Conservation (phyloP, 2,888 invertebrate species). For the Cantharis lateralis region DNA sequence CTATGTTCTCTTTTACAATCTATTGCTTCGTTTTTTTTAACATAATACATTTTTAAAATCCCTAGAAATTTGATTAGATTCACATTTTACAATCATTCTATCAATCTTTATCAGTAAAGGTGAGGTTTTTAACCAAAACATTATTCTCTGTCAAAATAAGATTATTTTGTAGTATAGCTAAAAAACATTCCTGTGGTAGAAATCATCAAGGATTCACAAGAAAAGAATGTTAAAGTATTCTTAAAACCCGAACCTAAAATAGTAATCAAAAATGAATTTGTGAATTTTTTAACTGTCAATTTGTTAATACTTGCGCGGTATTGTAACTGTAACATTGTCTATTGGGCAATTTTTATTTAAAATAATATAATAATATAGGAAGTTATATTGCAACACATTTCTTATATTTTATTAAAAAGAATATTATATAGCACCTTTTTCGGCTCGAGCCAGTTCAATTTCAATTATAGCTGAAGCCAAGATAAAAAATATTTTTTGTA, state of each 20-base stretch:
- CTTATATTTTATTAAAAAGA: background rate
- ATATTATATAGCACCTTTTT: background rate
- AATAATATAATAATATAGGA: background rate
- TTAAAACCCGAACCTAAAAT: background rate
- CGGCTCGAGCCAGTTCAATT: background rate
- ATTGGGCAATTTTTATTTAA: background rate
- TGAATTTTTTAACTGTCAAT: background rate
- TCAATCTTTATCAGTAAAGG: background rate
- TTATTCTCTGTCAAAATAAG: background rate
- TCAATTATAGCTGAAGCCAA: background rate
- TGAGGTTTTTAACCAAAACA: background rate
- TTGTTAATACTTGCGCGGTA: background rate
- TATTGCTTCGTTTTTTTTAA: background rate
- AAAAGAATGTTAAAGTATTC: background rate
- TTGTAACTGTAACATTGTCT: background rate
- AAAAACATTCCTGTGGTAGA: background rate
- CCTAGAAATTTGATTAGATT: background rate
- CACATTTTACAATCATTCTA: background rate
- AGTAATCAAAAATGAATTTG: background rate
- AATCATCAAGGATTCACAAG: background rate
- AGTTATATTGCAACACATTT: background rate
- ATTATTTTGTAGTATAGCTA: background rate
- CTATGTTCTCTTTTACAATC: background rate
- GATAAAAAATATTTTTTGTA: background rate
- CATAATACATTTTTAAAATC: background rate